Percentiles rank a stretch among this genome's conserved stretches.
Evolutionary conservation across 2,113 vertebrate species (phyloP).

Genomic region (Stegostoma tigrinum): DNA sequence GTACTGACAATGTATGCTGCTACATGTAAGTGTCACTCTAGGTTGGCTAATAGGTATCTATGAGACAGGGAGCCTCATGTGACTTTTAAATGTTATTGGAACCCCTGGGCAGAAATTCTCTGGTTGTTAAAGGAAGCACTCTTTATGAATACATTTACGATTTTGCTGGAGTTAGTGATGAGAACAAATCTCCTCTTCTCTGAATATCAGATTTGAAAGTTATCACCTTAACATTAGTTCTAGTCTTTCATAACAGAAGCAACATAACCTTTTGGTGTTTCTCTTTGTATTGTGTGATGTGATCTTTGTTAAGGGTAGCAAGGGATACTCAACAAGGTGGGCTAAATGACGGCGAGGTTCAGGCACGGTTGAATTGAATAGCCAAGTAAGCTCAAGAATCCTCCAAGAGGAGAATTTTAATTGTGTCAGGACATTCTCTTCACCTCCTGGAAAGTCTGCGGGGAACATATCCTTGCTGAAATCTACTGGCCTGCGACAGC

Average conservation of each 20-base stretch:
- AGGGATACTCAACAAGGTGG: neutral
- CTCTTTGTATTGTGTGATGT: neutral
- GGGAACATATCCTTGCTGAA: too few relatives aligned
- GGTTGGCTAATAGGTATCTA: neutral
- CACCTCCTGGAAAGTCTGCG: too few relatives aligned
- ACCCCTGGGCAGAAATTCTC: neutral
- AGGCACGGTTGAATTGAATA: too few relatives aligned
- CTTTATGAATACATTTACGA: neutral
- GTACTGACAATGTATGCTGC: neutral
- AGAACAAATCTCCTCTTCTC: neutral
- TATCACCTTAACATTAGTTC: neutral
- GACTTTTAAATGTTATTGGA: conserved; percentile 4
- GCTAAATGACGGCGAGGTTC: too few relatives aligned
- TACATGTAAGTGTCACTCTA: neutral
- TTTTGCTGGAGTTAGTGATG: neutral
- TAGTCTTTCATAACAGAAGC: neutral
- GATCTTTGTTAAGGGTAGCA: neutral
- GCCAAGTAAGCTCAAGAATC: too few relatives aligned
- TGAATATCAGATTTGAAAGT: neutral
- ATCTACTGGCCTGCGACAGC: too few relatives aligned
- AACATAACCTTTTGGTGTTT: neutral
- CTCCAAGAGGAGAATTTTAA: too few relatives aligned
- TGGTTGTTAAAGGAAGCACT: neutral
- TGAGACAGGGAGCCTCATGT: neutral
- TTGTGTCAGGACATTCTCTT: too few relatives aligned